Evolutionary conservation across 2,113 vertebrate genomes (phyloP), one percentile per base, ranked within the genome.

Genomic region (Hippoglossus stenolepis): DNA sequence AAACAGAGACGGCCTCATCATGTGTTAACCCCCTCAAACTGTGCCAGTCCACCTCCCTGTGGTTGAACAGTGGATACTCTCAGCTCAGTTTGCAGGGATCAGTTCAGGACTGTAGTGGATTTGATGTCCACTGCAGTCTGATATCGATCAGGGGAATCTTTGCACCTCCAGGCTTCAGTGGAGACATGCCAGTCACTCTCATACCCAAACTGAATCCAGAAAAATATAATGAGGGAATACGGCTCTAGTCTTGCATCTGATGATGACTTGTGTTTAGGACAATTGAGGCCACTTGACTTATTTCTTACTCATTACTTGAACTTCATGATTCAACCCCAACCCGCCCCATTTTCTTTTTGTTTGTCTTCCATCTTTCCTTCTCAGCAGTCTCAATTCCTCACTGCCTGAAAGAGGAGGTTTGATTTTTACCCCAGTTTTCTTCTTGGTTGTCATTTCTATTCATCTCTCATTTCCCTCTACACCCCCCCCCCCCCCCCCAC

Each of bases 391-490:
- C n/a, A 1, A n/a, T 45, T 6, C 58, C 15, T 63, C 54, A 54
- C 6, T 43, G 8, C 26, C 5, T 58, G n/a, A 35, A 70, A 54
- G 68, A 12, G 3, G 5, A 21, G 5, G 1, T 72, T 67, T 79
- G 49, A 75, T 17, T 70, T 79, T 65, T 72, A 43, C 57, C 70
- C 68, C 40, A 70, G 9, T 69, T 82, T 73, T 66, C 23, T n/a
- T 61, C 35, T 71, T 72, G 62, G 60, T 56, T 70, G n/a, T 38
- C 17, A 49, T 49, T 47, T 47, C 51, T 47, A 6, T 74, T 75
- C 28, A 68, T 69, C 80, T 79, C 38, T 58, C 10, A 49, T 77
- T 83, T 84, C 75, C 20, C 18, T 21, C 20, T 4, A 8, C n/a
- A 20, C 47, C 4, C 15, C 15, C 47, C 47, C 3, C 47, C 6